Percentiles rank a stretch among this genome's conserved stretches.
Evolutionary conservation across 2,888 invertebrate species (phyloP).

Genomic region (Ryuthela nishihirai): DNA sequence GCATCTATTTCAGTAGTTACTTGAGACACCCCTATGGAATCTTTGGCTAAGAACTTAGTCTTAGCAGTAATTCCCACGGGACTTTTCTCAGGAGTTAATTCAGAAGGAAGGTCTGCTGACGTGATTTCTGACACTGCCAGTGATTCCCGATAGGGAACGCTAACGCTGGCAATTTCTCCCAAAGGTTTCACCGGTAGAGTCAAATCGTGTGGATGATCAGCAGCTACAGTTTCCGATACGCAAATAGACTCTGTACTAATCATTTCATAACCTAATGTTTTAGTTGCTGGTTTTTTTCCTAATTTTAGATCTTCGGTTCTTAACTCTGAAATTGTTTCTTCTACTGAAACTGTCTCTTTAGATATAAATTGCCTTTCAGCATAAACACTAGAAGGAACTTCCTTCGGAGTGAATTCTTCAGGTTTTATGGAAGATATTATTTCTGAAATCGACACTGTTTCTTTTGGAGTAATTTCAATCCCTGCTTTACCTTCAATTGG

Average conservation of each 20-base stretch:
- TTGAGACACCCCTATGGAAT: slow-evolving; percentile 50
- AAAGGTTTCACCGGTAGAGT: slow-evolving; percentile 51
- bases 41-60: slow-evolving; percentile 24
- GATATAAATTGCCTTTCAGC: slow-evolving; percentile 57
- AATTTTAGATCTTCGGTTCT: slow-evolving; percentile 23
- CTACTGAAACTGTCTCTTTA: slow-evolving; percentile 51
- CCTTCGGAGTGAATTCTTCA: slow-evolving; percentile 27
- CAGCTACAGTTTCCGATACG: slow-evolving; percentile 46
- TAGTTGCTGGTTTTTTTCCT: slow-evolving; percentile 13
- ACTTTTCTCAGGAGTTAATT: slow-evolving; percentile 41
- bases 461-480: slow-evolving; percentile 21
- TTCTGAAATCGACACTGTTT: slow-evolving; percentile 40
- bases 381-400: slow-evolving; percentile 51
- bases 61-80: slow-evolving; percentile 19
- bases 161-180: slow-evolving; percentile 53
- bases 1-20: slow-evolving; percentile 61
- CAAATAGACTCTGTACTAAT: slow-evolving; percentile 28
- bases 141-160: slow-evolving; percentile 48
- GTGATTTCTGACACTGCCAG: slow-evolving; percentile 52
- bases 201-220: slow-evolving; percentile 45
- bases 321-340: slow-evolving; percentile 28
- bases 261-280: slow-evolving; percentile 24
- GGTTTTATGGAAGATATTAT: slow-evolving; percentile 34
- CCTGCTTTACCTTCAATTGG: slow-evolving; percentile 28
- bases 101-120: slow-evolving; percentile 49